Evolutionary conservation across 2,888 invertebrate genomes (phyloP).

Genomic region (Neoaliturus tenellus): DNA sequence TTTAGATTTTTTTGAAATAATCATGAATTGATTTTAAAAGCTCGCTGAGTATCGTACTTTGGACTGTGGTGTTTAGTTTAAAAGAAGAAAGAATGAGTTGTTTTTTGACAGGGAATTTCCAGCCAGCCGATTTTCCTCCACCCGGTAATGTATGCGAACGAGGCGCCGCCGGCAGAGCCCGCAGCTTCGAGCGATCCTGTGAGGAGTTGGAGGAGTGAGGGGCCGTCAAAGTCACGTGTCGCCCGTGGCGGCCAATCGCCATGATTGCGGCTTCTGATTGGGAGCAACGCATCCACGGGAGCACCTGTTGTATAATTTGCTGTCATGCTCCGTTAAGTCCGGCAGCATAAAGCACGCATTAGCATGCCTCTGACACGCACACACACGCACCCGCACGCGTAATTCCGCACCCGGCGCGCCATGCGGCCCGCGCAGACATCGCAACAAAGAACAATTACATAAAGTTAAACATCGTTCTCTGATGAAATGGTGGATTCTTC

Average conservation of each 20-base stretch:
- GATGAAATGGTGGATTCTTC: slow-evolving; percentile 48
- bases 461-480: slow-evolving; percentile 47
- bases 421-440: slow-evolving; percentile 26
- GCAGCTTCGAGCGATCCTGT: no score
- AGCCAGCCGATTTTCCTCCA: no score
- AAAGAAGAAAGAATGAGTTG: no score
- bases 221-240: slow-evolving; percentile 26
- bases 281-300: slow-evolving; percentile 22
- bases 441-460: slow-evolving; percentile 41
- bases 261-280: slow-evolving; percentile 35
- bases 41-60: no score
- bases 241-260: slow-evolving; percentile 25
- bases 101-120: no score
- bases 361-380: slow-evolving; percentile 11
- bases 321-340: slow-evolving; percentile 30
- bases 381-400: slow-evolving; percentile 16
- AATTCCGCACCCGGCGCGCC: slow-evolving; percentile 21
- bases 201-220: no score
- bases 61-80: no score
- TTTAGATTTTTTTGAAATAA: no score
- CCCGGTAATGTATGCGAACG: no score
- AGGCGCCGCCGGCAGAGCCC: not conserved
- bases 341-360: slow-evolving; percentile 42
- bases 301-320: slow-evolving; percentile 43
- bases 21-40: no score